Percentiles rank a stretch among this genome's conserved stretches.
These are phyloP conservation scores for Caiman crocodilus DNA, from an alignment of 2,797 vertebrate genomes.

Conservation along the genomic window DNA sequence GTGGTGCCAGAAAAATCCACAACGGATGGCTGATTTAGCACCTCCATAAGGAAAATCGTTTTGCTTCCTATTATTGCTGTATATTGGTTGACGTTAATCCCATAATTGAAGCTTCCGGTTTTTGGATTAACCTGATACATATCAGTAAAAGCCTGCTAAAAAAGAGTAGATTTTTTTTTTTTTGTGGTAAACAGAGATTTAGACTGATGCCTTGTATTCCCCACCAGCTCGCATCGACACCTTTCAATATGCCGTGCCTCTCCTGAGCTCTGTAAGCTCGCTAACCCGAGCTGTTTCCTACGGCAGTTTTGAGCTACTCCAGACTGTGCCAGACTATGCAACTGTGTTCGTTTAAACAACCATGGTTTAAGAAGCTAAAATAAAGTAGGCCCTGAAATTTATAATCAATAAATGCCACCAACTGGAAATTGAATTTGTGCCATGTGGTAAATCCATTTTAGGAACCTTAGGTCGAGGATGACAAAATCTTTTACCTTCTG, in stretches of 20 bases:
- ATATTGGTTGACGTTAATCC: constrained; percentile 61
- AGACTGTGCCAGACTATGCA: not conserved
- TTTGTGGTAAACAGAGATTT: constrained; percentile 52
- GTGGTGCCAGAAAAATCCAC: not conserved
- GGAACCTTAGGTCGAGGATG: not conserved
- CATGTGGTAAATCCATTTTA: not conserved
- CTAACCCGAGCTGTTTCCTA: accelerated
- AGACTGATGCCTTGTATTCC: constrained; percentile 20
- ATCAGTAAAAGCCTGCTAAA: constrained; percentile 64
- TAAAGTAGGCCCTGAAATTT: constrained; percentile 38
- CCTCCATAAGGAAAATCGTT: not conserved
- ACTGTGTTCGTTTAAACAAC: not conserved
- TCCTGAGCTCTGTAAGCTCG: not conserved
- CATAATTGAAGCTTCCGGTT: constrained; percentile 64
- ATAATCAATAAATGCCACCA: constrained; percentile 41
- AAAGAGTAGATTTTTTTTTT: not conserved
- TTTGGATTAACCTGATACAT: constrained; percentile 60
- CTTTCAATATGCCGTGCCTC: constrained; percentile 16
- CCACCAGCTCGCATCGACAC: not conserved
- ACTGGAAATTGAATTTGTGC: constrained; percentile 25
- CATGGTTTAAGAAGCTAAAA: not conserved
- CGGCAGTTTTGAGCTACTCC: constrained; percentile 2
- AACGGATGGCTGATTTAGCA: not conserved
- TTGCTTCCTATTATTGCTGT: constrained; percentile 30
- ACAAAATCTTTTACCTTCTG: not conserved